phyloP scores from a whole-genome alignment of 2,113 vertebrate species.

The Neotoma lepida region DNA sequence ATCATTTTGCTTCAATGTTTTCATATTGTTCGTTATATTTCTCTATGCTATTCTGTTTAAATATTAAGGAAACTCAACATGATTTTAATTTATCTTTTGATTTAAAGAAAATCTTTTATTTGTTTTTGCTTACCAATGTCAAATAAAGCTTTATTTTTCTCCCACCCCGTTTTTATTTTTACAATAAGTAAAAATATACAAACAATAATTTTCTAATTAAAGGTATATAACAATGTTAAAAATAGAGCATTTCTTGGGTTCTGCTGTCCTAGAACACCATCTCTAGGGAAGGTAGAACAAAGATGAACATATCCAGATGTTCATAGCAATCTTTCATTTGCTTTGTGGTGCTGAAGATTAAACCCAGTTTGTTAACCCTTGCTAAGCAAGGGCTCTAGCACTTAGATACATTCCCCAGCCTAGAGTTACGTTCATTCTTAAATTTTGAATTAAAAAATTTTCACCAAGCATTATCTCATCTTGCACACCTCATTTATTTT shows the following conservation, averaged over 20 bases:
- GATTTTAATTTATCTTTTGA: constrained; percentile 17
- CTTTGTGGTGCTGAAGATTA: not conserved
- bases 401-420: not conserved
- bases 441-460: constrained; percentile 34
- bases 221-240: not conserved
- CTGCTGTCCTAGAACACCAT: not conserved
- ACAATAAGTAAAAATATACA: not conserved
- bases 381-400: not conserved
- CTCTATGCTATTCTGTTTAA: not conserved
- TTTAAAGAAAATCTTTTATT: not conserved
- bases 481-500: constrained; percentile 25
- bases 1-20: not conserved
- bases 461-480: not conserved
- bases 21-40: constrained; percentile 24
- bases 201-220: not conserved
- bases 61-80: not conserved
- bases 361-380: not conserved
- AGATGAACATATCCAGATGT: constrained; percentile 1
- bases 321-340: not conserved
- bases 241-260: not conserved
- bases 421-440: not conserved
- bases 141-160: not conserved
- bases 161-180: not conserved
- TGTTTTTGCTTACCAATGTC: constrained; percentile 12
- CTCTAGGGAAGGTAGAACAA: not conserved